Conservation (phyloP, 2,113 vertebrate species). For the Oryzias celebensis region DNA sequence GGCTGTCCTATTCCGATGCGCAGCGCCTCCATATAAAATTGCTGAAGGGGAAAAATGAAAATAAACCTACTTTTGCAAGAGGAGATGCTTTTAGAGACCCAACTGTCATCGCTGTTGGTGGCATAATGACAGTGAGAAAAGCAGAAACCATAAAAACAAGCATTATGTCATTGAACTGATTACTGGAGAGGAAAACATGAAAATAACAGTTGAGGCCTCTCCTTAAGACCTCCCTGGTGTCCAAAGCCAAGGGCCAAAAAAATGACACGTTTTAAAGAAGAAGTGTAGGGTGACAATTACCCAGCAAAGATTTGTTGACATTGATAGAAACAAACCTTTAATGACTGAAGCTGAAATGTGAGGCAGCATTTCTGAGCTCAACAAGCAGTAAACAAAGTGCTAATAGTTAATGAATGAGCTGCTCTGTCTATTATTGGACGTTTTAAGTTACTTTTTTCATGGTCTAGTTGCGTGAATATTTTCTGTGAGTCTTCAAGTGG, state of each 20-base stretch:
- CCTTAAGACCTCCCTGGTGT: conserved; percentile 18
- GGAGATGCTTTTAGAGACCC: conserved; percentile 7
- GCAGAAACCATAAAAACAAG: conserved; percentile 24
- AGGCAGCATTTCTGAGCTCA: conserved; percentile 10
- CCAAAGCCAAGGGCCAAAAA: conserved; percentile 6
- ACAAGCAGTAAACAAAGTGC: conserved; percentile 53
- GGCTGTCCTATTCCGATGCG: too few relatives aligned
- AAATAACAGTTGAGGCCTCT: conserved; percentile 5
- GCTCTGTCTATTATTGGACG: conserved; percentile 52
- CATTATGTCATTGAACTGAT: conserved; percentile 23
- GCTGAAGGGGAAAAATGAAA: too few relatives aligned
- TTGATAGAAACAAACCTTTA: conserved; percentile 24
- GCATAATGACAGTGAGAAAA: conserved; percentile 36
- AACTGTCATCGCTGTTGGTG: conserved; percentile 31
- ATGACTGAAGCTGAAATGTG: conserved; percentile 6
- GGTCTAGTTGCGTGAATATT: too few relatives aligned
- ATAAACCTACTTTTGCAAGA: not conserved
- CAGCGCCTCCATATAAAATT: too few relatives aligned
- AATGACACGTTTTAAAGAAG: conserved; percentile 4
- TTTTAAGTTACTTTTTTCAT: conserved; percentile 26
- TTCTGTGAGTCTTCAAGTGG: conserved; percentile 28
- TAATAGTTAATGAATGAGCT: conserved; percentile 57
- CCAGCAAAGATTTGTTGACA: conserved; percentile 30
- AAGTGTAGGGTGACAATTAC: conserved; percentile 12
- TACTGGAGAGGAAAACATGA: conserved; percentile 14